Evolutionary conservation across 2,888 invertebrate species (phyloP).

Genomic region (Sabatieria punctata): DNA sequence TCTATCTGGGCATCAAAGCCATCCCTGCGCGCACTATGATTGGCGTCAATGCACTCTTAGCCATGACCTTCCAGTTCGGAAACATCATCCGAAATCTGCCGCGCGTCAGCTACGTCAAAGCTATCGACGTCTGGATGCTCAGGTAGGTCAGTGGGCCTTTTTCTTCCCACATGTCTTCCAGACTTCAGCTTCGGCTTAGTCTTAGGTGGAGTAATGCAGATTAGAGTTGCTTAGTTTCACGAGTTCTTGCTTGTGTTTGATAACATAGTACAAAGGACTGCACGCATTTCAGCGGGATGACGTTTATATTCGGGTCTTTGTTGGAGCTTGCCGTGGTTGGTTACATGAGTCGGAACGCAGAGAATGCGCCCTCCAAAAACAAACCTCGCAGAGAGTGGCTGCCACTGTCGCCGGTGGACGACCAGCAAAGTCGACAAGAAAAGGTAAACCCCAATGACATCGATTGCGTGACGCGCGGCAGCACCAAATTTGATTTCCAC

Average conservation of each 20-base stretch:
- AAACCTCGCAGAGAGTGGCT: too few species aligned
- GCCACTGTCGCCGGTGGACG: too few species aligned
- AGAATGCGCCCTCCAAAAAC: neutral
- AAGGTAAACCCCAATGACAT: neutral
- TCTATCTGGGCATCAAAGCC: constrained; percentile 28
- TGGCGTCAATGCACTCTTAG: constrained; percentile 30
- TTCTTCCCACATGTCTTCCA: too few species aligned
- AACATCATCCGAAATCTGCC: constrained; percentile 30
- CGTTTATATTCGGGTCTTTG: constrained; percentile 29
- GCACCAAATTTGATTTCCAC: too few species aligned
- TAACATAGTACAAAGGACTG: neutral
- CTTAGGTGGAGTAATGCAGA: too few species aligned
- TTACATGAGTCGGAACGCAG: constrained; percentile 27
- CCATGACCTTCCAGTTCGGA: constrained; percentile 32
- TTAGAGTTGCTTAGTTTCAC: too few species aligned
- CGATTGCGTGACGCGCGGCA: too few species aligned
- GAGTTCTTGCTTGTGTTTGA: too few species aligned
- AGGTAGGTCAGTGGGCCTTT: constrained; percentile 14
- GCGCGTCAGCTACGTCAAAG: constrained; percentile 27
- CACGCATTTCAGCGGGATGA: constrained; percentile 22
- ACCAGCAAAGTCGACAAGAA: constrained; percentile 1
- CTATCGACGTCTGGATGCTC: constrained; percentile 29
- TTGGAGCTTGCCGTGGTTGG: constrained; percentile 29
- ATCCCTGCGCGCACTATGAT: constrained; percentile 31
- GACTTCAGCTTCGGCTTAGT: too few species aligned